Base-by-base conservation (phyloP, 2,797 vertebrate species). In the Hipposideros larvatus region DNA sequence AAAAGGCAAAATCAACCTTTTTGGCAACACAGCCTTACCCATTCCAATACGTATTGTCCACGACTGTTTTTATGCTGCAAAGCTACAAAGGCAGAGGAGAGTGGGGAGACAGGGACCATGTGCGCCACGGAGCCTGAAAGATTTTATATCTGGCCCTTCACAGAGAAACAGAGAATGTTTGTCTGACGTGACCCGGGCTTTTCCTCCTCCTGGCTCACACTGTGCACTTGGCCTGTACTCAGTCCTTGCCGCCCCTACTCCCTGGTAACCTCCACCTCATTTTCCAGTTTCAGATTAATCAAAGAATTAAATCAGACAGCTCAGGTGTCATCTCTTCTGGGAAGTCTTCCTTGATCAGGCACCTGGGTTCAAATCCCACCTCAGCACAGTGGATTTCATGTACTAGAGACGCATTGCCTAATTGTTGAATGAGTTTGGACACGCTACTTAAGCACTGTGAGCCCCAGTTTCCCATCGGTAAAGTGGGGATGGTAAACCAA, bases 191-290 rank as follows among this genome's bases (percentile, higher is more conserved):
- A 73, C 24, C 41, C 7, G 9, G 68, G 82, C 28, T 21, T 7
- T 65, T 14, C 48, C 59, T 14, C 48, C 59, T 46, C 46, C 46
- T 8, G 34, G 26, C 21, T 87, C 91, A 11, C 5, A 9, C 63
- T 14, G 11, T 55, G 31, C 70, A 18, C 86, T 55, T 59, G 1
- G 41, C 48, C 66, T 41, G 0, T 2, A 24, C 15, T 53, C 53
- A 53, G 4, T 48, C 10, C 70, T 37, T 2, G 10, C 9, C 0
- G 0, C 41, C 28, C n/a, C 19, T 2, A 4, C 18, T 82, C 15
- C 41, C 70, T 77, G 26, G 16, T 51, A 10, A n/a, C 31, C 61
- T 22, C 37, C 79, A 51, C 7, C 61, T 94, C n/a, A 41, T 22
- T n/a, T n/a, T 55, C 51, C 41, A 31, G 24, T 6, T 48, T 68